phyloP scores from a whole-genome alignment of 2,888 invertebrate genomes.

The Protophormia terraenovae region DNA sequence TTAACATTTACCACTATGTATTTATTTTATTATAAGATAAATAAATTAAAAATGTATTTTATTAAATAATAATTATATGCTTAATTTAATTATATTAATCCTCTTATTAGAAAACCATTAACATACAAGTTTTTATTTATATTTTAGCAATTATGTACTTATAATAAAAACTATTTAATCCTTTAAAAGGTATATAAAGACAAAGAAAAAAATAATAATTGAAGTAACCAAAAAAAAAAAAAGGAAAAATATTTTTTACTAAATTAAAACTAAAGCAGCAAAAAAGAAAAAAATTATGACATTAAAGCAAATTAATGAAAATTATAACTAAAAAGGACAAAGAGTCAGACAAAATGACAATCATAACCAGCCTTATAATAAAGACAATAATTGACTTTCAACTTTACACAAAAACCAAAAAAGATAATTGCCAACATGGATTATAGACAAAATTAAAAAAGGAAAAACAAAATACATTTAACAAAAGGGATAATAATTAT shows the following conservation, averaged over 20 bases:
- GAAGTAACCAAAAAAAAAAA: too few relatives aligned
- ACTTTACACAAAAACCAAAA: background rate
- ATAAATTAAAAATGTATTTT: background rate
- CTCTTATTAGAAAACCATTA: background rate
- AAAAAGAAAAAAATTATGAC: background rate
- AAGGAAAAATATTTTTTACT: too few relatives aligned
- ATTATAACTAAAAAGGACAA: background rate
- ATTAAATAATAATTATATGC: background rate
- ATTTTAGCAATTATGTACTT: too few relatives aligned
- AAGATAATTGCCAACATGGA: background rate
- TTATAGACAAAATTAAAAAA: background rate
- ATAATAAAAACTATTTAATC: background rate
- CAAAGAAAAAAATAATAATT: too few relatives aligned
- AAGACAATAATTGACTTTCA: slow-evolving; percentile 6
- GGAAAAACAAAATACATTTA: background rate
- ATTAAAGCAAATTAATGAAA: background rate
- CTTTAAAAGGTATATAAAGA: background rate
- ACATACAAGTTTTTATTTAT: background rate
- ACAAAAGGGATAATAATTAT: background rate
- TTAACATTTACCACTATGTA: too few relatives aligned
- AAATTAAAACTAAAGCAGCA: background rate
- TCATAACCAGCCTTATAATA: background rate
- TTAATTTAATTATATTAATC: background rate
- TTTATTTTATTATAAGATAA: too few relatives aligned
- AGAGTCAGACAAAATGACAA: background rate